A percentile compares a stretch with the other conserved stretches of the same genome.
These are phyloP conservation scores for Limanda limanda DNA, from an alignment of 2,113 vertebrate species.

Conservation along the genomic window DNA sequence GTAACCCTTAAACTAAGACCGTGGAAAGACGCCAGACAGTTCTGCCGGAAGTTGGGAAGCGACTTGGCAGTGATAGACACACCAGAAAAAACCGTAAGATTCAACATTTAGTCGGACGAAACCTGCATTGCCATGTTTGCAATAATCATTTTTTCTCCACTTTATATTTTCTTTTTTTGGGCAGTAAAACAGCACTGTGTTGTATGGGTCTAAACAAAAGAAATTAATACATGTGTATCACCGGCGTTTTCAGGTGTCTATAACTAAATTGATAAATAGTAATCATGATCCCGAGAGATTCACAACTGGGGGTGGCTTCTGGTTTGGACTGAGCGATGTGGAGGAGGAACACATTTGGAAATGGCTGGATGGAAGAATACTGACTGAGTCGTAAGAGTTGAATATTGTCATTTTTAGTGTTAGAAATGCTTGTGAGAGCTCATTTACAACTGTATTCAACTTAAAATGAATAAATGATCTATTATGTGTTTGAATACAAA, in stretches of 20 bases:
- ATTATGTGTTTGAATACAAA: not conserved
- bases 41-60: constrained; percentile 61
- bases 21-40: constrained; percentile 66
- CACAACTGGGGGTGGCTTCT: constrained; percentile 64
- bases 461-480: not conserved
- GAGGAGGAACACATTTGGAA: constrained; percentile 74
- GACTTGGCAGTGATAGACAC: constrained; percentile 68
- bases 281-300: not conserved
- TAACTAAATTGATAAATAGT: constrained; percentile 49
- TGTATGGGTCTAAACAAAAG: not conserved
- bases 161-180: constrained; percentile 4
- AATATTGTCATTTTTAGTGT: not conserved
- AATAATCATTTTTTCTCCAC: not conserved
- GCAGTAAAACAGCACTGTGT: not conserved
- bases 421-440: not conserved
- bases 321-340: constrained; percentile 77
- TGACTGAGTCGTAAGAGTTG: constrained; percentile 58
- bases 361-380: constrained; percentile 69
- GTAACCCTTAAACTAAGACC: not conserved
- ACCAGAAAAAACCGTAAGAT: constrained; percentile 69
- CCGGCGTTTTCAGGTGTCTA: constrained; percentile 52
- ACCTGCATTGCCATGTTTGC: not conserved
- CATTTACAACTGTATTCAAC: not conserved
- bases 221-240: not conserved
- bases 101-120: not conserved